phyloP scores from a whole-genome alignment of 2,888 invertebrate genomes.

The Cremastinae sp. region DNA sequence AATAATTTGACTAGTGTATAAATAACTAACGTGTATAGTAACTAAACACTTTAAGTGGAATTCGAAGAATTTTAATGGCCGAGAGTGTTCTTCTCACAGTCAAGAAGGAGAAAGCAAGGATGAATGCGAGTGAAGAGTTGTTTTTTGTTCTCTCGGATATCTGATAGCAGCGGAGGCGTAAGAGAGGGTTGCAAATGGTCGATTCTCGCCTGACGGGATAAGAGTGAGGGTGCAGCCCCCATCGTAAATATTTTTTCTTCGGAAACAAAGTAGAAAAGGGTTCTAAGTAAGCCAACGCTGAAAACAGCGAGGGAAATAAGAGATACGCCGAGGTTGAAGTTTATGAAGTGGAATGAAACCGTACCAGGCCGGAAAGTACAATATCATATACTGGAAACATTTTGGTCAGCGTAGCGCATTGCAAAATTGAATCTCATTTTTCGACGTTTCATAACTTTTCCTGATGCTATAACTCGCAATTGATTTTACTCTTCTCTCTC shows the following conservation, averaged over 20 bases:
- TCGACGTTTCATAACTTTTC: too few relatives aligned
- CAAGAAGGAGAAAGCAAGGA: not conserved
- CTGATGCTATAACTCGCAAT: too few relatives aligned
- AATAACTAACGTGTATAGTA: too few relatives aligned
- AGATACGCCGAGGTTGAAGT: slow-evolving; percentile 19
- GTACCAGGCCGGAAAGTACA: slow-evolving; percentile 5
- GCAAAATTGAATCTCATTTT: too few relatives aligned
- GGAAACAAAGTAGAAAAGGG: slow-evolving; percentile 19
- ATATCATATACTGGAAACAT: too few relatives aligned
- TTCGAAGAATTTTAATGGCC: too few relatives aligned
- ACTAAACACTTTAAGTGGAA: too few relatives aligned
- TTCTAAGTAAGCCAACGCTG: slow-evolving; percentile 36
- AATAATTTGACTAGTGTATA: too few relatives aligned
- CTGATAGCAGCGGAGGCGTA: slow-evolving; percentile 5
- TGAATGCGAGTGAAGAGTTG: not conserved
- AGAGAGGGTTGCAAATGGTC: slow-evolving; percentile 27
- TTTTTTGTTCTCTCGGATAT: slow-evolving; percentile 9
- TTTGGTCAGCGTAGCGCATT: too few relatives aligned
- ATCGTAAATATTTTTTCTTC: slow-evolving; percentile 43
- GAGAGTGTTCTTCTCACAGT: too few relatives aligned
- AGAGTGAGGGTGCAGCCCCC: slow-evolving; percentile 32
- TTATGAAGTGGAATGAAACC: slow-evolving; percentile 28
- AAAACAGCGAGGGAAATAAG: slow-evolving; percentile 17
- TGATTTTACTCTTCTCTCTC: too few relatives aligned
- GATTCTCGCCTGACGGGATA: not conserved